phyloP scores from a whole-genome alignment of 2,113 vertebrate genomes.

The Epinephelus fuscoguttatus region DNA sequence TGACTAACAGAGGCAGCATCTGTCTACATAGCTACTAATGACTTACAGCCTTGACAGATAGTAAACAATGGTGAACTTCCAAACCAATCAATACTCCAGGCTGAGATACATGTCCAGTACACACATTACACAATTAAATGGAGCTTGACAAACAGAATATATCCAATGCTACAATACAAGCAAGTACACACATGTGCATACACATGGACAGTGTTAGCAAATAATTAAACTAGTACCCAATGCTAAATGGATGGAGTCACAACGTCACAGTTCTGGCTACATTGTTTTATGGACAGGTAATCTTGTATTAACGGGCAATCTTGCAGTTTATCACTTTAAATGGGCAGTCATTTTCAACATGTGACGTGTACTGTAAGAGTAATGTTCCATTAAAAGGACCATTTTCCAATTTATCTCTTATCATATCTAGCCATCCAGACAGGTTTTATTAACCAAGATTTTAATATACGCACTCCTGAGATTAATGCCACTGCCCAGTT shows the following conservation, averaged over 20 bases:
- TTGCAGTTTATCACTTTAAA: background rate
- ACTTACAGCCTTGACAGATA: conserved; percentile 28
- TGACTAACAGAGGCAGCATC: conserved; percentile 19
- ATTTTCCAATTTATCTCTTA: background rate
- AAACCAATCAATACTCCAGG: conserved; percentile 39
- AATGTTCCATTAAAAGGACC: background rate
- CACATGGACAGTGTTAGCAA: background rate
- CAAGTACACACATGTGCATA: background rate
- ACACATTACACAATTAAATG: background rate
- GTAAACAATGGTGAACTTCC: conserved; percentile 38
- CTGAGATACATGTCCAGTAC: conserved; percentile 31
- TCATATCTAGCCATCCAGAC: background rate
- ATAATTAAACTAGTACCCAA: background rate
- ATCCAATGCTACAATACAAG: background rate
- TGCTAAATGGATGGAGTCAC: background rate
- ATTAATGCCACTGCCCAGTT: background rate
- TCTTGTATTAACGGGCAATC: background rate
- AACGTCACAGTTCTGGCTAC: background rate
- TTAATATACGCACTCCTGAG: too few relatives aligned
- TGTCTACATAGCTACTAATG: background rate
- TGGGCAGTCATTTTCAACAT: background rate
- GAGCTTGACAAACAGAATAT: background rate
- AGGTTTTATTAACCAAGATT: background rate
- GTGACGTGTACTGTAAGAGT: background rate
- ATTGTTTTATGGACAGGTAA: background rate